Evolutionary conservation across 2,888 invertebrate species (phyloP).

Genomic region (Bellardia bayeri): DNA sequence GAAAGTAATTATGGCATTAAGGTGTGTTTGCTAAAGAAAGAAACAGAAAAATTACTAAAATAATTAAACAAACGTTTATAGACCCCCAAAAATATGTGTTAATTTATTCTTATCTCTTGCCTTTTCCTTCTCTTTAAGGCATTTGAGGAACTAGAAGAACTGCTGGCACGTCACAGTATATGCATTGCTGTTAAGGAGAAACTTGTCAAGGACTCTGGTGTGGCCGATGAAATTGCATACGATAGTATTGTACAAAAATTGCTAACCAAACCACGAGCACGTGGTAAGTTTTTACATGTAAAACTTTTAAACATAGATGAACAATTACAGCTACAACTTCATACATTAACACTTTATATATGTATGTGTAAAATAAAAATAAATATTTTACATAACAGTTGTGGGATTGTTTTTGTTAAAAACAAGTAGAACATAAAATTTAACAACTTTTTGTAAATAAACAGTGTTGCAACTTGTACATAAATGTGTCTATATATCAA

Average conservation of each 20-base stretch:
- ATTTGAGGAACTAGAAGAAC: slow-evolving; percentile 95
- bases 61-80: neutral
- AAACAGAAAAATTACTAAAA: neutral
- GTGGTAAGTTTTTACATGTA: slow-evolving; percentile 87
- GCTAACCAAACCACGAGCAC: slow-evolving; percentile 93
- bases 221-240: slow-evolving; percentile 94
- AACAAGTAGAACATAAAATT: neutral
- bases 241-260: slow-evolving; percentile 94
- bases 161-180: slow-evolving; percentile 92
- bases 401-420: neutral
- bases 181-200: slow-evolving; percentile 98
- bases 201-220: slow-evolving; percentile 97
- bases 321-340: neutral
- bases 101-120: slow-evolving; percentile 20
- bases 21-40: slow-evolving; percentile 85
- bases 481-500: neutral
- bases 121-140: slow-evolving; percentile 87
- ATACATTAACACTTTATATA: neutral
- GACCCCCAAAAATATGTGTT: neutral
- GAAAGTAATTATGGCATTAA: slow-evolving; percentile 98
- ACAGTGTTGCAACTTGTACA: neutral
- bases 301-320: neutral
- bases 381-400: neutral
- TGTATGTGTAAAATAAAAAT: neutral
- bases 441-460: no score